These are phyloP conservation scores for Cyclargus thomasi DNA, from an alignment of 1,140 invertebrate species.

Conservation along the genomic window DNA sequence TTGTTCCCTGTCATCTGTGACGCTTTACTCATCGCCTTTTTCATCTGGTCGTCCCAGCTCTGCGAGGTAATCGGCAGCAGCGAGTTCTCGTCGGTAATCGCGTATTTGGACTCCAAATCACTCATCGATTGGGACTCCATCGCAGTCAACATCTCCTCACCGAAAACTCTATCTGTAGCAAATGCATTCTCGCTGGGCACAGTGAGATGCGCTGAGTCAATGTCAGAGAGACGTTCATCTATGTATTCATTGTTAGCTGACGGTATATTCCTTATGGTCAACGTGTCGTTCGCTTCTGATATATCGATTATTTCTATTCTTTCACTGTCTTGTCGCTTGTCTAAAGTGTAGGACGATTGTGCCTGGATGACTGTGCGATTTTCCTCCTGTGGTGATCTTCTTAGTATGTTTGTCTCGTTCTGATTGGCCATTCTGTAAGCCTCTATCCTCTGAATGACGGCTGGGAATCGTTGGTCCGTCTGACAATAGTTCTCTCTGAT, in stretches of 20 bases:
- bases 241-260: background rate
- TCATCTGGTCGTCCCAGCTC: background rate
- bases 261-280: background rate
- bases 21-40: background rate
- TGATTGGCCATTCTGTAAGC: slow-evolving; percentile 6
- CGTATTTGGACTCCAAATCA: background rate
- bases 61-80: background rate
- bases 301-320: background rate
- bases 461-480: background rate
- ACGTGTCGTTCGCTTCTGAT: background rate
- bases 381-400: background rate
- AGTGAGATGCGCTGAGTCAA: background rate
- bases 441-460: background rate
- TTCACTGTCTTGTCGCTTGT: background rate
- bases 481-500: background rate
- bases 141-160: background rate
- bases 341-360: background rate
- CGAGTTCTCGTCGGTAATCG: background rate
- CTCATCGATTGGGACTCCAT: background rate
- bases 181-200: background rate
- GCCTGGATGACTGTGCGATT: background rate
- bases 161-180: too few relatives aligned
- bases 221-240: background rate
- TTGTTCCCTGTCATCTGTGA: background rate
- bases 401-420: background rate